Percentiles rank a stretch among this genome's conserved stretches.
These are phyloP conservation scores for Dione juno DNA, from an alignment of 2,888 invertebrate species.

Conservation along the genomic window DNA sequence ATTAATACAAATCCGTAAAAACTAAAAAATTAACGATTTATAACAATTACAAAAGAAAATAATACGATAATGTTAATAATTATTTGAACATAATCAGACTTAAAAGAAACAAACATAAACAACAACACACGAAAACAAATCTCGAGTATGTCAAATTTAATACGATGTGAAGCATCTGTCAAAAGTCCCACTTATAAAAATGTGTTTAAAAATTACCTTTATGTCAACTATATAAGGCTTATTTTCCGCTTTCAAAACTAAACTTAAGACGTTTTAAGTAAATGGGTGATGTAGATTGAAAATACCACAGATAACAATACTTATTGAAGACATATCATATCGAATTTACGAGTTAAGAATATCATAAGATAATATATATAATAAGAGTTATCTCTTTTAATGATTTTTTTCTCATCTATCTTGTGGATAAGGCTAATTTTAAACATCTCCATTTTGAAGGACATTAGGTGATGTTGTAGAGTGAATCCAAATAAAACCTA, in stretches of 20 bases:
- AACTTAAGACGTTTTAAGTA: not conserved
- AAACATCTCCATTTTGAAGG: no score
- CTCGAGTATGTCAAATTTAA: constrained; percentile 12
- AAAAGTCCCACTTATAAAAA: not conserved
- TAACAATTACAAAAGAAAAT: not conserved
- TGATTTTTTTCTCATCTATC: no score
- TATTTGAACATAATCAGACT: constrained; percentile 8
- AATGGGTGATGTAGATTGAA: not conserved
- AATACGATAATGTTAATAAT: not conserved
- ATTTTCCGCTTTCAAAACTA: not conserved
- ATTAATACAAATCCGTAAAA: not conserved
- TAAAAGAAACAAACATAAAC: constrained; percentile 2
- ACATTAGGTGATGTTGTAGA: no score
- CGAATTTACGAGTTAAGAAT: no score
- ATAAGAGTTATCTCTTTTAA: no score
- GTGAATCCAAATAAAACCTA: no score
- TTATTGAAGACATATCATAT: not conserved
- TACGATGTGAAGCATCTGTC: not conserved
- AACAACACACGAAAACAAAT: constrained; percentile 25
- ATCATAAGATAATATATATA: no score
- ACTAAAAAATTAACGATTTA: constrained; percentile 15
- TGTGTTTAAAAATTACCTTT: not conserved
- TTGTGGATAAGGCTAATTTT: no score
- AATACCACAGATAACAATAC: not conserved
- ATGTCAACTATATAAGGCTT: rapidly evolving